These are phyloP conservation scores for Alectoris magna DNA, from an alignment of 2,797 vertebrate genomes.

Conservation along the genomic window DNA sequence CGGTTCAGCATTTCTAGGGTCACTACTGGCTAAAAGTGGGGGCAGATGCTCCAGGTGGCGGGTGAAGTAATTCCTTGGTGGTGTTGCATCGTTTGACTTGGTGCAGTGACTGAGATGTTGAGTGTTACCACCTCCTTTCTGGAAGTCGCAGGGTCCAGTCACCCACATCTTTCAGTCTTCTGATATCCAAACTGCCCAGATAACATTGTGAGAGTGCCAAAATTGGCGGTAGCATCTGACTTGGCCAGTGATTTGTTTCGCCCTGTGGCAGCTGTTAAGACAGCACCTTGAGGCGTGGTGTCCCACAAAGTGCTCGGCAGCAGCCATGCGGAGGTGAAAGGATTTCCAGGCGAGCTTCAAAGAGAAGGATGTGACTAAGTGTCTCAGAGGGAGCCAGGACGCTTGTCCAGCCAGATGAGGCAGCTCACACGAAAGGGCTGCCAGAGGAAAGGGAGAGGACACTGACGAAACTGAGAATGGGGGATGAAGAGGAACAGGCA, in stretches of 20 bases:
- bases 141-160: background rate
- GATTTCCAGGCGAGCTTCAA: conserved; percentile 40
- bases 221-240: accelerated
- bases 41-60: background rate
- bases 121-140: background rate
- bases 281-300: background rate
- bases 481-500: background rate
- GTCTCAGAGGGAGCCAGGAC: background rate
- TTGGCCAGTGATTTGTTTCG: background rate
- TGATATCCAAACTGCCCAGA: background rate
- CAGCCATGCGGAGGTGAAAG: conserved; percentile 15
- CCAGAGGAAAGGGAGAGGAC: conserved; percentile 38
- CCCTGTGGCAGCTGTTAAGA: background rate
- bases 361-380: conserved; percentile 64
- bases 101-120: background rate
- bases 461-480: background rate
- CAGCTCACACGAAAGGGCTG: conserved; percentile 15
- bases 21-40: accelerated
- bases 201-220: background rate
- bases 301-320: background rate
- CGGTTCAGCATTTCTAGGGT: background rate
- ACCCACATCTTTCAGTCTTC: background rate
- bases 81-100: background rate
- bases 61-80: background rate
- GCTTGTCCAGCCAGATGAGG: conserved; percentile 21